A percentile compares a stretch with the other conserved stretches of the same genome.
phyloP scores from a whole-genome alignment of 2,888 invertebrate genomes.

The Anodontia alba region DNA sequence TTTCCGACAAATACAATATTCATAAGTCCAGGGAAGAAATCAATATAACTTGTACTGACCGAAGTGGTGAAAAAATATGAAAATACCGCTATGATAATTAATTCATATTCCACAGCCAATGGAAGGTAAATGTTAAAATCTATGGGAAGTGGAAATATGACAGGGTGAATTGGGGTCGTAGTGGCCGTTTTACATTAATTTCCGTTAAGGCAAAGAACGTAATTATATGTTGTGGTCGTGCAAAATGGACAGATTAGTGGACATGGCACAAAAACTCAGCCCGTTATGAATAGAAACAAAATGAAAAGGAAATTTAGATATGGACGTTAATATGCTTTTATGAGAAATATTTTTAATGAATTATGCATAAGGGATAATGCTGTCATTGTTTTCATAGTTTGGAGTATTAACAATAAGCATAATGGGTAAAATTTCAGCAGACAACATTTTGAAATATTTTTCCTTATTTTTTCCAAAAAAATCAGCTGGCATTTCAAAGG shows the following conservation, averaged over 20 bases:
- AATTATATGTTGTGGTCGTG: not conserved
- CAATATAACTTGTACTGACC: slow-evolving; percentile 26
- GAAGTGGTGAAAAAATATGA: slow-evolving; percentile 1
- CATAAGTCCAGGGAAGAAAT: slow-evolving; percentile 36
- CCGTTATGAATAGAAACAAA: not conserved
- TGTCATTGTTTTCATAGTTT: not conserved
- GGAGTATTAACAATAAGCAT: slow-evolving; percentile 5
- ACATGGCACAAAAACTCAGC: not conserved
- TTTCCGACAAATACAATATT: slow-evolving; percentile 51
- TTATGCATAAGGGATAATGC: slow-evolving; percentile 8
- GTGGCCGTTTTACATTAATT: not conserved
- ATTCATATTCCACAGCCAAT: slow-evolving; percentile 39
- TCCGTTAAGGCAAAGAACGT: not conserved
- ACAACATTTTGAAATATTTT: no score
- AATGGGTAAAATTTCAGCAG: no score
- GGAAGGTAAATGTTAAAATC: slow-evolving; percentile 36
- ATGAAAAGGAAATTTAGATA: not conserved
- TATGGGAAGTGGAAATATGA: slow-evolving; percentile 30
- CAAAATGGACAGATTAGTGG: slow-evolving; percentile 6
- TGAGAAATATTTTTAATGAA: slow-evolving; percentile 13
- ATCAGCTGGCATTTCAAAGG: no score
- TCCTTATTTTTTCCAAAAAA: no score
- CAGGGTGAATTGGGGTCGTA: slow-evolving; percentile 1
- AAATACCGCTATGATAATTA: slow-evolving; percentile 25
- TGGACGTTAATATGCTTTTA: slow-evolving; percentile 10